phyloP scores from a whole-genome alignment of 2,113 vertebrate genomes.

The Tachysurus fulvidraco region DNA sequence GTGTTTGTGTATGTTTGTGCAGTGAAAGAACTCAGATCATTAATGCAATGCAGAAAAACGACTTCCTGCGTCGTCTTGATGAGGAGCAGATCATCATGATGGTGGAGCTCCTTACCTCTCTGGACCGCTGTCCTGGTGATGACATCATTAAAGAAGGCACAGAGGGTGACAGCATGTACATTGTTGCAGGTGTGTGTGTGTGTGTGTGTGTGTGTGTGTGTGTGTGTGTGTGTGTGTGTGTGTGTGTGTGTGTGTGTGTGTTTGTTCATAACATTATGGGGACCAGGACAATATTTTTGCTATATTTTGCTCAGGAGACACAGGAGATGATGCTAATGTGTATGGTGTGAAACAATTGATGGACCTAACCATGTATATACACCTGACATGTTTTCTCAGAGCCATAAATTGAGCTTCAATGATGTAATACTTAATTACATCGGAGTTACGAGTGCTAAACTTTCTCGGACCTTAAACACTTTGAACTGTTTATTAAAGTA shows the following conservation, averaged over 20 bases:
- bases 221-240: conserved; percentile 2
- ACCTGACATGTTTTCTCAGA: too few species aligned
- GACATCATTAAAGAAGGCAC: conserved; percentile 73
- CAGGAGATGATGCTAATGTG: too few species aligned
- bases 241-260: not conserved
- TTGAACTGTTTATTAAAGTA: too few species aligned
- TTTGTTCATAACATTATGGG: too few species aligned
- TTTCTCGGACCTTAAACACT: too few species aligned
- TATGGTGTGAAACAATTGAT: not conserved
- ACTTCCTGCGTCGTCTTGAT: conserved; percentile 79
- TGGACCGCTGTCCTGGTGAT: conserved; percentile 56
- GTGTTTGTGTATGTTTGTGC: conserved; percentile 23
- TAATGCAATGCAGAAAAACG: conserved; percentile 73
- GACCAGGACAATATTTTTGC: too few species aligned
- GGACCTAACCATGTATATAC: too few species aligned
- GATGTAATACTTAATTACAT: too few species aligned
- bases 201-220: conserved; percentile 1
- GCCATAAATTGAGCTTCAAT: too few species aligned
- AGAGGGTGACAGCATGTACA: conserved; percentile 79
- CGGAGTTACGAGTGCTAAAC: too few species aligned
- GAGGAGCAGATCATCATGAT: conserved; percentile 76
- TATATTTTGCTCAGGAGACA: too few species aligned
- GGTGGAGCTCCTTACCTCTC: conserved; percentile 68
- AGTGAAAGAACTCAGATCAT: conserved; percentile 75
- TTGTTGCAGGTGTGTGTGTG: conserved; percentile 68